Percentiles rank a stretch among this genome's conserved stretches.
phyloP scores from a whole-genome alignment of 2,888 invertebrate species.

The Diadegma fenestrale region DNA sequence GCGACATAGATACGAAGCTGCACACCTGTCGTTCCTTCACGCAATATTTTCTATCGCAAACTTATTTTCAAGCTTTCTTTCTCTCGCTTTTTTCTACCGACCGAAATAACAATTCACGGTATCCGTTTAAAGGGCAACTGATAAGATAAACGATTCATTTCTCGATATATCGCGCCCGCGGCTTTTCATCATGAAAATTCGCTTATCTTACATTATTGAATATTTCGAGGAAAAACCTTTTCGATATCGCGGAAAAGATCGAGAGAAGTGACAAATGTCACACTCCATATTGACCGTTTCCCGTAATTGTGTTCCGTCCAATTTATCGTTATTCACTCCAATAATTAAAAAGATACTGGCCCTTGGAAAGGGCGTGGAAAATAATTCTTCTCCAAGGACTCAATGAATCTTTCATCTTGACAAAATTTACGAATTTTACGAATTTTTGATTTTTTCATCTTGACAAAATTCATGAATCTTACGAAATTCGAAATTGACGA shows the following conservation, averaged over 20 bases:
- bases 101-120: slow-evolving; percentile 2
- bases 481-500: neutral
- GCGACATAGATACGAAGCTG: neutral
- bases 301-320: neutral
- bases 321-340: neutral
- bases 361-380: neutral
- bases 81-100: neutral
- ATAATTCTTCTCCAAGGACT: neutral
- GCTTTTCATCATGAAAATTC: neutral
- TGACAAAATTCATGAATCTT: no score
- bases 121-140: neutral
- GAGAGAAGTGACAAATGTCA: neutral
- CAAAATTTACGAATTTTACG: neutral
- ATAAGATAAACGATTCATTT: slow-evolving; percentile 17
- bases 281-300: neutral
- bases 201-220: neutral
- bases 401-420: neutral
- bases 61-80: neutral
- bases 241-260: neutral
- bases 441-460: no score
- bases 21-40: slow-evolving; percentile 5
- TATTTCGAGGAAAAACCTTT: neutral
- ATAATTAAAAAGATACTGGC: neutral
- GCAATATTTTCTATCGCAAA: neutral
- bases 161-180: neutral